Evolutionary conservation across 2,113 vertebrate genomes (phyloP).

Genomic region (Pipra filicauda): DNA sequence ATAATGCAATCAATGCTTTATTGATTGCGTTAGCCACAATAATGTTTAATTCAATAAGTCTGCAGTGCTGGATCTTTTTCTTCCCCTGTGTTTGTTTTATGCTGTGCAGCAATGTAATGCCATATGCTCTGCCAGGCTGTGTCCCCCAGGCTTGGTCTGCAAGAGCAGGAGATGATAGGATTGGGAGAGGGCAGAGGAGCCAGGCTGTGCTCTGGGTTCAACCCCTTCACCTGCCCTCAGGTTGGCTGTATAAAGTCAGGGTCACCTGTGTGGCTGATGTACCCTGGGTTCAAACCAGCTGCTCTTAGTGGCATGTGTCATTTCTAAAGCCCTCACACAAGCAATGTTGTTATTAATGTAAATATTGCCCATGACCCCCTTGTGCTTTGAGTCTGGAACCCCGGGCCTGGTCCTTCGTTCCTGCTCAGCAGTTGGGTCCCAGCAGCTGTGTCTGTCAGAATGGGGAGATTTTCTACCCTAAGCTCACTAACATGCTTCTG

Average conservation of each 20-base stretch:
- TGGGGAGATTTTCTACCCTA: not conserved
- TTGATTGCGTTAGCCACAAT: conserved; percentile 36
- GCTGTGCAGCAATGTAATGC: not conserved
- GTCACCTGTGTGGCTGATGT: not conserved
- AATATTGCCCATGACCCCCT: not conserved
- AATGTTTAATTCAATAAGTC: conserved; percentile 55
- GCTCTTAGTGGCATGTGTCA: accelerated
- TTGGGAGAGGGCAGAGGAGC: not conserved
- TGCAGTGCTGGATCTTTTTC: not conserved
- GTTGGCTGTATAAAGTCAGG: not conserved
- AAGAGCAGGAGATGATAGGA: not conserved
- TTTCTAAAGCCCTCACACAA: not conserved
- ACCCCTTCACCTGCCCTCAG: not conserved
- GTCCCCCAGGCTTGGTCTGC: not conserved
- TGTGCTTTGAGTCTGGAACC: not conserved
- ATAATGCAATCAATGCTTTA: conserved; percentile 22
- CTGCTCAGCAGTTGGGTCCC: not conserved
- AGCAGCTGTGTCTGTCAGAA: not conserved
- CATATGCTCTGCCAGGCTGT: not conserved
- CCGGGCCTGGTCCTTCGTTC: accelerated
- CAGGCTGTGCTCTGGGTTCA: not conserved
- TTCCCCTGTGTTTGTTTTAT: not conserved
- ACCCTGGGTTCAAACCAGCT: not conserved
- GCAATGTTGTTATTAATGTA: not conserved
- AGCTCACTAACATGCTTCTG: not conserved